Percentiles rank a stretch among this genome's conserved stretches.
phyloP scores from a whole-genome alignment of 2,113 vertebrate species.

The Vimba vimba region DNA sequence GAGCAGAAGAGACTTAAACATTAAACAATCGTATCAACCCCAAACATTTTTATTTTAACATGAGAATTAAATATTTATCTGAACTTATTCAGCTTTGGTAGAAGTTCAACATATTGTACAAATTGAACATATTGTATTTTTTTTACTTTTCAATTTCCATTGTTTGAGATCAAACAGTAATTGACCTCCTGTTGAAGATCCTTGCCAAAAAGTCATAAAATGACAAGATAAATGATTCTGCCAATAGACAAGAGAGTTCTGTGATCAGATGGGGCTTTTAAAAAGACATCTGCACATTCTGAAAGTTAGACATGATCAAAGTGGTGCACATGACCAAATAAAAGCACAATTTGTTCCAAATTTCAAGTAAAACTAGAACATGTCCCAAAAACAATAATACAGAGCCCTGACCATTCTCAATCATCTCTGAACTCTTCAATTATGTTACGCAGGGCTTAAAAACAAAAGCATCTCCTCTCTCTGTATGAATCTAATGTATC shows the following conservation, averaged over 20 bases:
- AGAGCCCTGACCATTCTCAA: background rate
- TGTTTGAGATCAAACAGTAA: background rate
- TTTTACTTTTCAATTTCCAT: background rate
- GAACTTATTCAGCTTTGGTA: background rate
- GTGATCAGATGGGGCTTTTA: background rate
- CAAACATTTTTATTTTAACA: background rate
- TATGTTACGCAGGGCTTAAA: background rate
- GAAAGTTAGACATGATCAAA: background rate
- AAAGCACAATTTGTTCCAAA: background rate
- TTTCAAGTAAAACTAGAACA: constrained; percentile 1
- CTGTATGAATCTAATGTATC: background rate
- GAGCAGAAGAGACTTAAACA: background rate
- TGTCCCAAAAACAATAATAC: background rate
- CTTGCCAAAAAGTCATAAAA: background rate
- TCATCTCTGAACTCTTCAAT: background rate
- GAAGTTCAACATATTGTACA: background rate
- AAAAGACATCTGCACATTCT: background rate
- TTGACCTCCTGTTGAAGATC: background rate
- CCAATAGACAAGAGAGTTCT: background rate
- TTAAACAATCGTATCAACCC: background rate
- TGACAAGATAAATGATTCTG: background rate
- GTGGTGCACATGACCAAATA: background rate
- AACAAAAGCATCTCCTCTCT: background rate
- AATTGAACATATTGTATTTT: background rate
- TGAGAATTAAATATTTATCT: background rate